These are phyloP conservation scores for Jaculus jaculus DNA, from an alignment of 2,113 vertebrate genomes.

Conservation along the genomic window DNA sequence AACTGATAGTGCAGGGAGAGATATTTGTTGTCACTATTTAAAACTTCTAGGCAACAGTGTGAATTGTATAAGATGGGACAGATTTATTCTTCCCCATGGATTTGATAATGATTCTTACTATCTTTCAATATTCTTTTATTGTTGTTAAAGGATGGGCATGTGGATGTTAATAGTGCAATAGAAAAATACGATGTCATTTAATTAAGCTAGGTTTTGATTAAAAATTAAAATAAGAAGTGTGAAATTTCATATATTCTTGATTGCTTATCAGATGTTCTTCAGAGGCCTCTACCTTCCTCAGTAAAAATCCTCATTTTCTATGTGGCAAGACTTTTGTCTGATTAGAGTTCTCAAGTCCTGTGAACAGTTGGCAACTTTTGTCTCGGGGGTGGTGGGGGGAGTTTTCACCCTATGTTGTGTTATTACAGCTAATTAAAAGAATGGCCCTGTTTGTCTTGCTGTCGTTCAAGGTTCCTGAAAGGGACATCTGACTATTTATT, in stretches of 20 bases:
- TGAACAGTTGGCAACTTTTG: slow-evolving; percentile 8
- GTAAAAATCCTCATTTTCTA: slow-evolving; percentile 45
- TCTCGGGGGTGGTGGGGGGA: slow-evolving; percentile 41
- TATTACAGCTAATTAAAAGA: slow-evolving; percentile 74
- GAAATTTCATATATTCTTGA: slow-evolving; percentile 19
- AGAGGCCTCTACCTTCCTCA: slow-evolving; percentile 34
- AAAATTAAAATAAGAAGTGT: not conserved
- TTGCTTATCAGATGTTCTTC: not conserved
- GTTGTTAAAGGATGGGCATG: not conserved
- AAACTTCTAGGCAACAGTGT: not conserved
- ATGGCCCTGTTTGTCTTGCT: slow-evolving; percentile 50
- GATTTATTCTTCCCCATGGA: not conserved
- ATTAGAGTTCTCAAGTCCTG: slow-evolving; percentile 34
- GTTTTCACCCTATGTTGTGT: slow-evolving; percentile 15
- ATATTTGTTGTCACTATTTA: not conserved
- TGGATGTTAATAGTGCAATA: not conserved
- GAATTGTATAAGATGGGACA: not conserved
- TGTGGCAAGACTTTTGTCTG: slow-evolving; percentile 27
- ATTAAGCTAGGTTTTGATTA: not conserved
- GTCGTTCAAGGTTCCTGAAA: slow-evolving; percentile 20
- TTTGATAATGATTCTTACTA: not conserved
- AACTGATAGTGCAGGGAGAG: not conserved
- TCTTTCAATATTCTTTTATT: slow-evolving; percentile 18
- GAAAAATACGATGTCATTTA: not conserved
- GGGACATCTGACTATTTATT: not conserved